Evolutionary conservation across 2,888 invertebrate genomes (phyloP).

Genomic region (Micoletzkya japonica): DNA sequence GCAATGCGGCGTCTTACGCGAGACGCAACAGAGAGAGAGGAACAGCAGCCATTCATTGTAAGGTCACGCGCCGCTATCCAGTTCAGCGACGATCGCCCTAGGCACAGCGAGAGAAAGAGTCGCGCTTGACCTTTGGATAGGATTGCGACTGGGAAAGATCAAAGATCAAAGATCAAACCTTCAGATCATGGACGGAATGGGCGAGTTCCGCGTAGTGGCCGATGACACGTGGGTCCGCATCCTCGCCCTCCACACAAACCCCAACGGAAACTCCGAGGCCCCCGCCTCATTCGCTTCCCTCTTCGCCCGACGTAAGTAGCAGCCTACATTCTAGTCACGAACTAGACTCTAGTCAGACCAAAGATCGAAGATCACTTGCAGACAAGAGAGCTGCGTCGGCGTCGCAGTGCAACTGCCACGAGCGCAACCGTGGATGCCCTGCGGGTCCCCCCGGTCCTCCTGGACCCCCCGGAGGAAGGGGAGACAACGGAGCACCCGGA

Average conservation of each 20-base stretch:
- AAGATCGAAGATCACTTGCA: too few species aligned
- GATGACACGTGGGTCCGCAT: conserved; percentile 28
- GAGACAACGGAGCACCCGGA: conserved; percentile 29
- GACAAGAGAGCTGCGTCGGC: conserved; percentile 19
- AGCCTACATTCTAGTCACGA: background rate
- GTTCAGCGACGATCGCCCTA: too few species aligned
- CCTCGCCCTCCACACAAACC: conserved; percentile 26
- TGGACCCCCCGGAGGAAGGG: conserved; percentile 24
- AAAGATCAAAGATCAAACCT: background rate
- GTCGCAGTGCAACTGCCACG: conserved; percentile 21
- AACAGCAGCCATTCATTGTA: too few species aligned
- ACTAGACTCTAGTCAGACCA: background rate
- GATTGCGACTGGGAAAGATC: background rate
- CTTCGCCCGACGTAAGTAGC: conserved; percentile 25
- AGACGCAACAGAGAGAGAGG: too few species aligned
- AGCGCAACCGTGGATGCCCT: conserved; percentile 28
- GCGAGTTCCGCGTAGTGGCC: conserved; percentile 25
- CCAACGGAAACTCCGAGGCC: conserved; percentile 27
- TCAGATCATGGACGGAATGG: conserved; percentile 29
- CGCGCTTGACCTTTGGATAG: too few species aligned
- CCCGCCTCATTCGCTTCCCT: conserved; percentile 27
- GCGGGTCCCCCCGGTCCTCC: conserved; percentile 30
- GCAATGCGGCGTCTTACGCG: too few species aligned
- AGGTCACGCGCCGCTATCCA: too few species aligned
- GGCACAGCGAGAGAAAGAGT: too few species aligned